Conservation (phyloP, 2,888 invertebrate species). For the Machimus atricapillus region DNA sequence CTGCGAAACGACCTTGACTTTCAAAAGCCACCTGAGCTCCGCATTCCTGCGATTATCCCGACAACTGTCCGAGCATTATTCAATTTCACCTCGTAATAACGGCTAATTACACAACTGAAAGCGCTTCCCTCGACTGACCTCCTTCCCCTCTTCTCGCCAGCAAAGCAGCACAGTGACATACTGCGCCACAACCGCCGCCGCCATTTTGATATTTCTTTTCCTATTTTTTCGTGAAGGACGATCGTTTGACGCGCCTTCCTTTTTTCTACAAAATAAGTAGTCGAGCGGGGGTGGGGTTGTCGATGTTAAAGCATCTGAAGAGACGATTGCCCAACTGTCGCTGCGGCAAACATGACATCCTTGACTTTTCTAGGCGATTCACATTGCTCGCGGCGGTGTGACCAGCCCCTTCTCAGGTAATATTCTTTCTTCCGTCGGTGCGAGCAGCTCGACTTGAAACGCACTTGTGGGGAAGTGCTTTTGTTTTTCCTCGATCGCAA, state of each 20-base stretch:
- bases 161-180: not conserved
- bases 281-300: not conserved
- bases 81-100: not conserved
- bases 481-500: not conserved
- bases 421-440: not conserved
- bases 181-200: not conserved
- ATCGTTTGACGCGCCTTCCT: not conserved
- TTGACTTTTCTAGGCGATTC: constrained; percentile 18
- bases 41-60: not conserved
- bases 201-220: not conserved
- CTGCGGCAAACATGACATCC: constrained; percentile 8
- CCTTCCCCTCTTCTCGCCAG: not conserved
- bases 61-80: not conserved
- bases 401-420: not conserved
- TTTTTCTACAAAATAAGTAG: not conserved
- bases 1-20: not conserved
- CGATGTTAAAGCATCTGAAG: not conserved
- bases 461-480: not conserved
- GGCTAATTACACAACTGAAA: not conserved
- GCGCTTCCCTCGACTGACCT: not conserved
- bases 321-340: not conserved
- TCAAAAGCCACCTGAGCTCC: not conserved
- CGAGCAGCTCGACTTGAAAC: not conserved
- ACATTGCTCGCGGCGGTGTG: not conserved
- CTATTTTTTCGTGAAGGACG: not conserved